These are phyloP conservation scores for Rhinophrynus dorsalis DNA, from an alignment of 2,797 vertebrate genomes.

Conservation along the genomic window DNA sequence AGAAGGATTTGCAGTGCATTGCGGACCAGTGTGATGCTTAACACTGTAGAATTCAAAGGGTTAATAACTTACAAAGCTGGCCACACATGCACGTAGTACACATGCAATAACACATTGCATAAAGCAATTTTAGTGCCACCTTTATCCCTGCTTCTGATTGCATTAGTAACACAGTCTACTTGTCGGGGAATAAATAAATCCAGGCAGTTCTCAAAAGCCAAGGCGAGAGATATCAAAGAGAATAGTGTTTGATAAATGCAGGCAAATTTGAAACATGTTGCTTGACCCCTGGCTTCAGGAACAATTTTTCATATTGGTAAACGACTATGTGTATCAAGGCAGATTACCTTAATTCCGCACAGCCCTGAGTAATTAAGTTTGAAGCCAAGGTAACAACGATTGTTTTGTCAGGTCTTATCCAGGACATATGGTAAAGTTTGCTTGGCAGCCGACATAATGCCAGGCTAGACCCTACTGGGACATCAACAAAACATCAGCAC, in stretches of 20 bases:
- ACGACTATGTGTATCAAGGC: background rate
- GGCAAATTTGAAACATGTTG: background rate
- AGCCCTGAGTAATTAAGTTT: background rate
- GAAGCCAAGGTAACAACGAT: background rate
- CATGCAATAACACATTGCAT: too few relatives aligned
- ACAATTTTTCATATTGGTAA: constrained; percentile 17
- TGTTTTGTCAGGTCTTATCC: background rate
- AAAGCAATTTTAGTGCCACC: too few relatives aligned
- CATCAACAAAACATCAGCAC: background rate
- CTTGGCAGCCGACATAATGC: background rate
- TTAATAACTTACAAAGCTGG: too few relatives aligned
- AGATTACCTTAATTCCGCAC: constrained; percentile 11
- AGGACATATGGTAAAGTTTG: background rate
- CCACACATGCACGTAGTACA: too few relatives aligned
- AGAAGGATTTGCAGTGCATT: too few relatives aligned
- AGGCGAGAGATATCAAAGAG: background rate
- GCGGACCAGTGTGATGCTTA: too few relatives aligned
- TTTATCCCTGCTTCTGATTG: background rate
- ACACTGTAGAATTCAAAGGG: too few relatives aligned
- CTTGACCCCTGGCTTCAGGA: background rate
- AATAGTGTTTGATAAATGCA: background rate
- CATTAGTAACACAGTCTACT: background rate
- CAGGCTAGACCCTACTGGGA: background rate
- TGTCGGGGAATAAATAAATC: background rate
- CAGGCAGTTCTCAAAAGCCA: background rate